phyloP scores from a whole-genome alignment of 1,140 invertebrate species.

The Octopus bimaculoides region DNA sequence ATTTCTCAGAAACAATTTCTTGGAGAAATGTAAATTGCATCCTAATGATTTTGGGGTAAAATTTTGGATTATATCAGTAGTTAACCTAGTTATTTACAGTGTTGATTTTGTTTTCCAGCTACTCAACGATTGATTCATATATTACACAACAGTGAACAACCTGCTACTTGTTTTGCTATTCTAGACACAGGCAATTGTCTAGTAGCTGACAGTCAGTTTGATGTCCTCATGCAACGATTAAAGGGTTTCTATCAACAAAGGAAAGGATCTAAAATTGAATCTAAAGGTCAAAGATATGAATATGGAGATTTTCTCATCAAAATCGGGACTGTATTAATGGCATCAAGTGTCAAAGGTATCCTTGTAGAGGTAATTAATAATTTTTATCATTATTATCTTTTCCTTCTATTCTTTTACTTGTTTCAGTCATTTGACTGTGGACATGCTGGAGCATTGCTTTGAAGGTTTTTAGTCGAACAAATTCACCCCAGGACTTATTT shows the following conservation, averaged over 20 bases:
- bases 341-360: slow-evolving; percentile 86
- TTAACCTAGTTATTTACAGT: too few relatives aligned
- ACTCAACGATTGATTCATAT: slow-evolving; percentile 80
- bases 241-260: slow-evolving; percentile 80
- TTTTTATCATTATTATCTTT: background rate
- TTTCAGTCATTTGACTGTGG: too few relatives aligned
- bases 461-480: too few relatives aligned
- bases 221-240: slow-evolving; percentile 86
- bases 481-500: too few relatives aligned
- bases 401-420: background rate
- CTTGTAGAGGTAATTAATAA: slow-evolving; percentile 75
- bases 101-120: slow-evolving; percentile 40
- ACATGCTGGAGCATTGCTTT: too few relatives aligned
- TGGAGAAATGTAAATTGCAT: too few relatives aligned
- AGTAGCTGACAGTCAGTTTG: slow-evolving; percentile 86
- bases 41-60: too few relatives aligned
- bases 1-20: too few relatives aligned
- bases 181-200: slow-evolving; percentile 79
- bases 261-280: slow-evolving; percentile 77
- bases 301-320: slow-evolving; percentile 93
- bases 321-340: slow-evolving; percentile 85
- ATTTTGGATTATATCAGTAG: too few relatives aligned
- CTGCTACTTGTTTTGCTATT: slow-evolving; percentile 88
- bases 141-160: slow-evolving; percentile 92
- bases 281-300: slow-evolving; percentile 88